Base-by-base conservation (phyloP, 2,113 vertebrate genomes). In the Motacilla alba region DNA sequence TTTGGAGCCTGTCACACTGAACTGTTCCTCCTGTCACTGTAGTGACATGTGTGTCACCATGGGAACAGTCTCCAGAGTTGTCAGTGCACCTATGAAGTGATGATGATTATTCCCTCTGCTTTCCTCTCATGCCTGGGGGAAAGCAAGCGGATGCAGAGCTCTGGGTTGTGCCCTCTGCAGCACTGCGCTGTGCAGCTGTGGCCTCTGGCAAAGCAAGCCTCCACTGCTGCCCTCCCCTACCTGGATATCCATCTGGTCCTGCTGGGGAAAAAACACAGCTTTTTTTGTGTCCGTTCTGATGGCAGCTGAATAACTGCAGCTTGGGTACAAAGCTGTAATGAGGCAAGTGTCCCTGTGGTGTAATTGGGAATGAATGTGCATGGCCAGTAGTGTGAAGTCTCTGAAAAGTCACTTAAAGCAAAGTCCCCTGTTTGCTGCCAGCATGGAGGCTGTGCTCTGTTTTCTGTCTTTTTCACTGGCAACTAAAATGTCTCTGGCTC, bases 11-110 rank as follows among this genome's bases (percentile, higher is more conserved):
- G 96, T 94, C 92, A 90, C 92, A 62, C 72, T 39, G 69, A 94
- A 72, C 87, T 64, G 39, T 78, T 94, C 64, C 64, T 75, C 20
- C 82, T 95, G 95, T 95, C 92, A 81, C 87, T 84, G 91, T 53
- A 86, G 89, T 91, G 88, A 92, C 96, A 95, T 62, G 80, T 6
- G 4, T 89, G 89, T 96, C 96, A 90, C 97, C 94, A 97, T 96
- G 95, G 96, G 91, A 97, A 97, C 96, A 50, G 91, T 90, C 83
- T 97, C 80, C 64, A 52, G 83, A 94, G 90, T 62, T 96, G 87
- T 93, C 80, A 89, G 80, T 66, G 91, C 89, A 91, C 92, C 87
- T 95, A 18, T 69, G 79, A 78, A 87, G 78, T 88, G 94, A 26
- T 86, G 81, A 74, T 89, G 64, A 83, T 94, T 49, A 90, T 93